Base-by-base conservation (phyloP, 1,140 invertebrate genomes). In the Bombus huntii region DNA sequence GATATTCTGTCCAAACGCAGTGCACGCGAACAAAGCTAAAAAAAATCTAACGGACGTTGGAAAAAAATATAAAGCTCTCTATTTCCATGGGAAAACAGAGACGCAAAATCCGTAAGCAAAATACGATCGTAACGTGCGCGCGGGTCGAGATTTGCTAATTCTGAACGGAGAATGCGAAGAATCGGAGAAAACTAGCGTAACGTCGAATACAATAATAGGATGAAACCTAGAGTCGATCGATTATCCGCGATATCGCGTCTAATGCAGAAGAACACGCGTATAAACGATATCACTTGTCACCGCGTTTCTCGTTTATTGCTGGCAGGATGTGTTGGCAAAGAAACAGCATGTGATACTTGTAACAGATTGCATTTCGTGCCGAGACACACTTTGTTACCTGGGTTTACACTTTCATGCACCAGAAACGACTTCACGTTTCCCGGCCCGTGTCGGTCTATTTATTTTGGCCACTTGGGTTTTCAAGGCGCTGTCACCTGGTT, bases 331-430 rank as follows among this genome's bases (percentile, higher is more conserved):
- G 86, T 90, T 84, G 80, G 87, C 89, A 90, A 90, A 88, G 89
- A 90, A 90, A 83, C 89, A 86, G 80, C 83, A 80, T 79, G 89
- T 88, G 89, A 90, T 90, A 85, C 89, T 90, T 82, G 89, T 90
- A 90, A 90, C 89, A 88, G 89, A 90, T 90, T 90, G 87, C 89
- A 90, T 90, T 90, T 90, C 89, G 89, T 90, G 89, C 84, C 89
- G 74, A 57, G 89, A 90, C 87, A 90, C 89, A 90, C 89, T 90
- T 90, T 90, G 89, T 90, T 90, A 90, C 88, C 89, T 68, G 81
- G 87, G 89, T 90, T 90, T 90, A 90, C 89, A 90, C 89, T 90
- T 90, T 90, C 89, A 90, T 90, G 89, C 89, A 88, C 89, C 87
- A 86, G 86, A 80, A 90, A 90, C 89, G 89, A 90, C 83, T 89